Conservation (phyloP, 1,140 invertebrate genomes). For the Amphibalanus amphitrite region DNA sequence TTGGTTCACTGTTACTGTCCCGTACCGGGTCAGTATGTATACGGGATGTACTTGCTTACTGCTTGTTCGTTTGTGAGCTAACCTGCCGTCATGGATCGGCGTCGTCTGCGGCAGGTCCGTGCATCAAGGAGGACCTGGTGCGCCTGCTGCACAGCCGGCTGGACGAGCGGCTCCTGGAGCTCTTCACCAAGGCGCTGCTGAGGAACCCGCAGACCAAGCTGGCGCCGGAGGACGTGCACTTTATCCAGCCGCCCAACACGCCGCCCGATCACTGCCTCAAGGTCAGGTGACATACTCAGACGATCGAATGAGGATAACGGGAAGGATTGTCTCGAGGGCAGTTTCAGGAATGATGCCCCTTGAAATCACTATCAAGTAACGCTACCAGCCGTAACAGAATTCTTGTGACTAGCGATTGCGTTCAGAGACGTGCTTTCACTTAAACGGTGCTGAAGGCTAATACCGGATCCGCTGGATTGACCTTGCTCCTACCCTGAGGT, state of each 20-base stretch:
- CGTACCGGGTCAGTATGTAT: too few species aligned
- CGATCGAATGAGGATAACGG: slow-evolving; percentile 7
- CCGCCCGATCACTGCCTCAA: slow-evolving; percentile 35
- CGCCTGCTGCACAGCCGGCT: slow-evolving; percentile 54
- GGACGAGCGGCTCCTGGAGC: slow-evolving; percentile 58
- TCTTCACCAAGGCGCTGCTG: slow-evolving; percentile 48
- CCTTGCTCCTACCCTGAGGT: too few species aligned
- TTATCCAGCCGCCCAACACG: slow-evolving; percentile 48
- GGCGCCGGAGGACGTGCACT: slow-evolving; percentile 56
- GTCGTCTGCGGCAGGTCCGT: slow-evolving; percentile 27
- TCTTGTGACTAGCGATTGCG: not conserved
- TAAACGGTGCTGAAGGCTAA: too few species aligned
- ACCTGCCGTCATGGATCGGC: not conserved
- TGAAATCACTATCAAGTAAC: slow-evolving; percentile 6
- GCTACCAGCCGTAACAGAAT: not conserved
- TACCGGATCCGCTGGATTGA: too few species aligned
- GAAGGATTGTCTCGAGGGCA: slow-evolving; percentile 1
- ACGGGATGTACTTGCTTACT: slow-evolving; percentile 3
- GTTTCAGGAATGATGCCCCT: not conserved
- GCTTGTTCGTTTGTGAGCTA: not conserved
- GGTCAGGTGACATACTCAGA: slow-evolving; percentile 16
- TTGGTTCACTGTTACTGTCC: too few species aligned
- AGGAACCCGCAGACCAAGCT: slow-evolving; percentile 62
- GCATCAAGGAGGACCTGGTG: slow-evolving; percentile 49
- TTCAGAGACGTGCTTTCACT: too few species aligned